Base-by-base conservation (phyloP, 1,140 invertebrate species). In the Hycleus phaleratus region DNA sequence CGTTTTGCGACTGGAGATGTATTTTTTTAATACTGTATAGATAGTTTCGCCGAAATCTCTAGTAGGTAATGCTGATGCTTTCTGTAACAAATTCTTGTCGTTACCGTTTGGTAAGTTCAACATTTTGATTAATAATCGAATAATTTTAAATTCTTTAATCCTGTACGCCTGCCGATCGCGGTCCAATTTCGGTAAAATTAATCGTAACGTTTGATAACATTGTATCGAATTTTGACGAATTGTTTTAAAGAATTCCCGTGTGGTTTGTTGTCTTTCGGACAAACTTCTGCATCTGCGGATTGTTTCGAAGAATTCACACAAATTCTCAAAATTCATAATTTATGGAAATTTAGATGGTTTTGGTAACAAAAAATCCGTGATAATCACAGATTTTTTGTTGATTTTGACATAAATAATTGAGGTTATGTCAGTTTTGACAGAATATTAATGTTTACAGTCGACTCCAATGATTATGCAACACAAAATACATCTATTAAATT, bases 21-120 rank as follows among this genome's bases (percentile, higher is more conserved):
- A 77, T 58, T 79, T 82, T 62, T 79, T 77, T n/a, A 92, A 72
- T 4, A 92, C 78, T 66, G 74, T 79, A 70, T 81, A 86, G 4
- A 88, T 82, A 18, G 85, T 80, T 65, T 85, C 84, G 6, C 84
- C 86, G 76, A 92, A 92, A 74, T 93, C 88, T 8, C 79, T 80
- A 26, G 73, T 71, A 60, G 75, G 60, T 46, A 62, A 62, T 44
- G 62, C 61, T 51, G 63, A 64, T 52, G 65, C 76, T 68, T 87
- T 82, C 3, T 78, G 70, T 10, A 91, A 70, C 46, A 79, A 81
- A 50, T 79, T 67, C n/a, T 83, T 86, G 74, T 89, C 85, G 42
- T 69, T 60, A 51, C 83, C 83, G 63, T 81, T 79, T 10, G 81
- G 77, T 11, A 93, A 68, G 63, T 82, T 81, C 43, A 91, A 74